A percentile compares a stretch with the other conserved stretches of the same genome.
phyloP scores from a whole-genome alignment of 2,888 invertebrate genomes.

The Melanchra persicariae region DNA sequence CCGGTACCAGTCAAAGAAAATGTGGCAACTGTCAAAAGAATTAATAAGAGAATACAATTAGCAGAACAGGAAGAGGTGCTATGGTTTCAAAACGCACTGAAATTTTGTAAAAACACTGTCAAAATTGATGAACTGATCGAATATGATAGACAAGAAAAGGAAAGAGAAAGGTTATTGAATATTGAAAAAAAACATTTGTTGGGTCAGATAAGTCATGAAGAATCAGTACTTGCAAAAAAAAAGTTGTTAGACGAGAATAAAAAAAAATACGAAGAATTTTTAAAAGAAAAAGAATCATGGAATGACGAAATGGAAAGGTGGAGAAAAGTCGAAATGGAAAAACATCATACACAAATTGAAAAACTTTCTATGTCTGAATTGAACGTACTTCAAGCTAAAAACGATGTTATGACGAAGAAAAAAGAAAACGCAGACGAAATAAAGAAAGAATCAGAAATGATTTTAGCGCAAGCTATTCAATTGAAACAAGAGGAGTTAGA shows the following conservation, averaged over 20 bases:
- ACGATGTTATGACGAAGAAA: conserved; percentile 73
- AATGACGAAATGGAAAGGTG: conserved; percentile 88
- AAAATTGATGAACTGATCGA: conserved; percentile 85
- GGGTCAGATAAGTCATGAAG: conserved; percentile 91
- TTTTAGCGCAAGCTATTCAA: conserved; percentile 82
- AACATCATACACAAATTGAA: conserved; percentile 87
- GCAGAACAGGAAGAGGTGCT: conserved; percentile 84
- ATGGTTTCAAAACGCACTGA: conserved; percentile 87
- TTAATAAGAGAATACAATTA: conserved; percentile 85
- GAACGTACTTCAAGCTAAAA: conserved; percentile 79
- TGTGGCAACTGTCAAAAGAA: conserved; percentile 87
- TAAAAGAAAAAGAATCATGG: conserved; percentile 87
- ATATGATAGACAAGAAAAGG: conserved; percentile 84
- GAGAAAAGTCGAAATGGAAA: conserved; percentile 86
- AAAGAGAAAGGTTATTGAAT: conserved; percentile 87
- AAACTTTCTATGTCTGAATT: conserved; percentile 80
- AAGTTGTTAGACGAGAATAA: conserved; percentile 86
- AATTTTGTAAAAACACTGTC: conserved; percentile 83
- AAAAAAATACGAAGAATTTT: conserved; percentile 87
- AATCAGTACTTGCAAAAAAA: conserved; percentile 90
- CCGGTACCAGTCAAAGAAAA: conserved; percentile 84
- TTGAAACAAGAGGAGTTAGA: conserved; percentile 88
- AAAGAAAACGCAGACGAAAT: conserved; percentile 78
- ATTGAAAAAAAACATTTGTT: conserved; percentile 91
- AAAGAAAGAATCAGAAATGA: conserved; percentile 78